These are phyloP conservation scores for Dryocosmus kuriphilus DNA, from an alignment of 2,888 invertebrate genomes.

Conservation along the genomic window DNA sequence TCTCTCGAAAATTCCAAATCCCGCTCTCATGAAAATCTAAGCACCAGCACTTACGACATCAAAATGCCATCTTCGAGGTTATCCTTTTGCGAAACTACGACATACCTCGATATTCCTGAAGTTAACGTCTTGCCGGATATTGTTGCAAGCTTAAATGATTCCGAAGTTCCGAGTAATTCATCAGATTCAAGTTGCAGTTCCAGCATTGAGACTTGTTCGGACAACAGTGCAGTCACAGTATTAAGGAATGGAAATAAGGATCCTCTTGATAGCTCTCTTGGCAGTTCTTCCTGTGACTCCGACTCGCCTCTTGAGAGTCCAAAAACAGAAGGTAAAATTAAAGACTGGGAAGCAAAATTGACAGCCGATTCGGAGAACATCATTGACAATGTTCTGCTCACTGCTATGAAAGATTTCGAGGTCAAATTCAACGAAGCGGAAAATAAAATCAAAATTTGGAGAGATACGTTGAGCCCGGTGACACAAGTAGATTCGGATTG, in stretches of 20 bases:
- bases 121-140: slow-evolving; percentile 64
- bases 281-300: neutral
- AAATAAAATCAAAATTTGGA: slow-evolving; percentile 68
- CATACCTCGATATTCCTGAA: slow-evolving; percentile 61
- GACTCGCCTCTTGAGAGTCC: neutral
- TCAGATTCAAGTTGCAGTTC: slow-evolving; percentile 1
- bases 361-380: slow-evolving; percentile 41
- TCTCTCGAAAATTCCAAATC: slow-evolving; percentile 54
- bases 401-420: slow-evolving; percentile 44
- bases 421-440: slow-evolving; percentile 45
- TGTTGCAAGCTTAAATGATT: slow-evolving; percentile 3
- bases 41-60: slow-evolving; percentile 49
- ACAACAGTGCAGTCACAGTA: slow-evolving; percentile 12
- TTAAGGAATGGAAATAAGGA: neutral
- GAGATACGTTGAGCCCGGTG: slow-evolving; percentile 60
- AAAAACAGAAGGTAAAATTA: slow-evolving; percentile 33
- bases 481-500: slow-evolving; percentile 38
- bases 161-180: neutral
- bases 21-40: slow-evolving; percentile 51
- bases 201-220: neutral
- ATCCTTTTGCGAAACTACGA: slow-evolving; percentile 65
- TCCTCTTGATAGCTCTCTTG: neutral
- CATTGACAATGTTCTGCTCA: slow-evolving; percentile 50
- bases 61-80: slow-evolving; percentile 51
- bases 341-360: slow-evolving; percentile 36